Conservation (phyloP, 2,113 vertebrate genomes). For the Puntigrus tetrazona region DNA sequence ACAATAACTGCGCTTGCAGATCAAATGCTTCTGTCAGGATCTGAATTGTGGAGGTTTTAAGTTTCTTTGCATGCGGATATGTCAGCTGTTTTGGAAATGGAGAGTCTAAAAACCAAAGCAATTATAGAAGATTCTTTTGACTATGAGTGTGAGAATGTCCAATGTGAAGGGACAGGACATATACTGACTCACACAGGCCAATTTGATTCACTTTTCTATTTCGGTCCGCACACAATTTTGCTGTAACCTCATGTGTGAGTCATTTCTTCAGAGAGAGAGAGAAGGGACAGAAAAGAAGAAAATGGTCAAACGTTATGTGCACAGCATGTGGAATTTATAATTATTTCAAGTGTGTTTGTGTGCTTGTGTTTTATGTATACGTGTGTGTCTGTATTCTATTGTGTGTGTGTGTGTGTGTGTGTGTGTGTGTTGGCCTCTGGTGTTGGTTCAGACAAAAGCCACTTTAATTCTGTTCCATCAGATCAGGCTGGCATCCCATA, state of each 20-base stretch:
- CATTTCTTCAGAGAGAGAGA: neutral
- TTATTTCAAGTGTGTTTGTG: neutral
- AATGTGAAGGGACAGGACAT: slow-evolving; percentile 42
- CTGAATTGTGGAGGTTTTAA: slow-evolving; percentile 30
- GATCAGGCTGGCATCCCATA: slow-evolving; percentile 53
- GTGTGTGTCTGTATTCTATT: slow-evolving; percentile 4
- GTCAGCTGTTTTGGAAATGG: slow-evolving; percentile 35
- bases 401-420: slow-evolving; percentile 4
- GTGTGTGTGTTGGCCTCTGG: slow-evolving; percentile 36
- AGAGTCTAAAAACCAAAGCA: slow-evolving; percentile 33
- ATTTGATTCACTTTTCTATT: slow-evolving; percentile 49
- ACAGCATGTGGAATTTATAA: neutral
- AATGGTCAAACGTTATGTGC: slow-evolving; percentile 23
- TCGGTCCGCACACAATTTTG: neutral
- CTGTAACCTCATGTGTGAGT: slow-evolving; percentile 7
- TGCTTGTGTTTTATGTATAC: neutral
- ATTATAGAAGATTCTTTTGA: slow-evolving; percentile 33
- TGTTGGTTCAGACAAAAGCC: slow-evolving; percentile 55
- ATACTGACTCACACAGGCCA: slow-evolving; percentile 48
- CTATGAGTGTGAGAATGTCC: slow-evolving; percentile 19
- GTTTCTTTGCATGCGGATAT: slow-evolving; percentile 17
- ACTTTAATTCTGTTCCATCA: slow-evolving; percentile 59
- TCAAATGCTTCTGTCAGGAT: slow-evolving; percentile 32
- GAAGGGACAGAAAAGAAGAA: neutral
- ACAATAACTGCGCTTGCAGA: slow-evolving; percentile 29